Base-by-base conservation (phyloP, 2,113 vertebrate species). In the Centropristis striata region DNA sequence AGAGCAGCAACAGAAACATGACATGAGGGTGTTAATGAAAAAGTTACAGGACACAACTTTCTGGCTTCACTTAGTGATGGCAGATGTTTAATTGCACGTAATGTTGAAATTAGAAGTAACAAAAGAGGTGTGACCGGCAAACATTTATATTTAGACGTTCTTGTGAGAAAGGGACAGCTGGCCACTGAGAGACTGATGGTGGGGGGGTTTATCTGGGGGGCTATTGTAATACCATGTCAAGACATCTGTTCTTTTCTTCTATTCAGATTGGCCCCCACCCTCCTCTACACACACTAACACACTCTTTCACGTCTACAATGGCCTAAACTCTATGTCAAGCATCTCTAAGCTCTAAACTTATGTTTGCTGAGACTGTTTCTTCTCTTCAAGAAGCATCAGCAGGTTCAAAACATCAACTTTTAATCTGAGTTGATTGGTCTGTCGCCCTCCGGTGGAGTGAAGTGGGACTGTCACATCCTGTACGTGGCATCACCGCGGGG, bases 231-330 rank as follows among this genome's bases (percentile, higher is more conserved):
- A 61, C 75, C 54, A 81, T 72, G 85, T 66, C 20, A 78, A 76
- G 90, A 91, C 93, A 94, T 94, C 93, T 94, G 93, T 69, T 91
- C 86, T 20, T 82, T 91, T 93, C 28, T 78, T 86, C 54, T 71
- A 44, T 85, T 91, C 27, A 89, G 20, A 81, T 63, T 21, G n/a
- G 41, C 18, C 39, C 66, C 54, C 57, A 32, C 32, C 50, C 20
- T 39, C 28, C 46, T 16, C n/a, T 15, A 10, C 71, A 63, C 66
- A 67, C 50, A 25, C 32, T 20, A 18, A 68, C 44, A 63, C 64
- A n/a, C 71, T 32, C 39, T 18, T 32, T 64, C 16, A 55, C 41
- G 21, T 71, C 63, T 49, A 57, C 63, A 8, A 21, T 36, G 20
- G 44, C 7, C 2, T 60, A 37, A 70, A 46, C 25, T 63, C 46